Conservation (phyloP, 2,888 invertebrate genomes). For the Tanytarsus gracilentus region DNA sequence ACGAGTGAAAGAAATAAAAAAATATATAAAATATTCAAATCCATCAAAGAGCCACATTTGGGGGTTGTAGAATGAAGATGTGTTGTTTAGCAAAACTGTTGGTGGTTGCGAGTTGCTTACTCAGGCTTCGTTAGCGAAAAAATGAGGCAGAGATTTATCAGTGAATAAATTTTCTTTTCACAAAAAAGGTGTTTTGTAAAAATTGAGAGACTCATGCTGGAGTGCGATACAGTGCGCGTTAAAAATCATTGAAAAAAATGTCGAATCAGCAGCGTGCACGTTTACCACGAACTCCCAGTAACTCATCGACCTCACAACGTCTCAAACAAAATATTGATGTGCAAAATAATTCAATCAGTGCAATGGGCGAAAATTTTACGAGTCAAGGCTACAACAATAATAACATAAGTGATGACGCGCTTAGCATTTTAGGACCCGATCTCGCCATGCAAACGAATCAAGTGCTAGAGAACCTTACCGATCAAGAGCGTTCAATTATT, state of each 20-base stretch:
- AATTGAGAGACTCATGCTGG: no score
- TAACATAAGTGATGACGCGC: slow-evolving; percentile 36
- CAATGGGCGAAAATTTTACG: slow-evolving; percentile 32
- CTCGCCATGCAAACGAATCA: slow-evolving; percentile 40
- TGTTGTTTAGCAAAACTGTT: no score
- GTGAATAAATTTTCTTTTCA: neutral
- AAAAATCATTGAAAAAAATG: slow-evolving; percentile 36
- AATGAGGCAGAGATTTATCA: no score
- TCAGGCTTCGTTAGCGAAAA: no score
- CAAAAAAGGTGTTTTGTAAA: no score
- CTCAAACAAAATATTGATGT: slow-evolving; percentile 24
- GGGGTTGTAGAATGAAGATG: no score
- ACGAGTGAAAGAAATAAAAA: no score
- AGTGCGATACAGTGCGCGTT: neutral
- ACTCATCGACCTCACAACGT: neutral
- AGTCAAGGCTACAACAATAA: slow-evolving; percentile 19
- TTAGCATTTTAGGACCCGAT: slow-evolving; percentile 39
- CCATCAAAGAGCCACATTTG: no score
- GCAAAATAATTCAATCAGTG: slow-evolving; percentile 21
- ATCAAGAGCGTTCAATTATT: slow-evolving; percentile 47
- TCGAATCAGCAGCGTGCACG: slow-evolving; percentile 37
- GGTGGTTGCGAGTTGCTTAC: no score
- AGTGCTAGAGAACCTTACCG: slow-evolving; percentile 41
- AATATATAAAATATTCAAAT: no score
- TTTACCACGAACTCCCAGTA: slow-evolving; percentile 18